phyloP scores from a whole-genome alignment of 92 coral and sea anemone genomes.

The Phymanthus crucifer region DNA sequence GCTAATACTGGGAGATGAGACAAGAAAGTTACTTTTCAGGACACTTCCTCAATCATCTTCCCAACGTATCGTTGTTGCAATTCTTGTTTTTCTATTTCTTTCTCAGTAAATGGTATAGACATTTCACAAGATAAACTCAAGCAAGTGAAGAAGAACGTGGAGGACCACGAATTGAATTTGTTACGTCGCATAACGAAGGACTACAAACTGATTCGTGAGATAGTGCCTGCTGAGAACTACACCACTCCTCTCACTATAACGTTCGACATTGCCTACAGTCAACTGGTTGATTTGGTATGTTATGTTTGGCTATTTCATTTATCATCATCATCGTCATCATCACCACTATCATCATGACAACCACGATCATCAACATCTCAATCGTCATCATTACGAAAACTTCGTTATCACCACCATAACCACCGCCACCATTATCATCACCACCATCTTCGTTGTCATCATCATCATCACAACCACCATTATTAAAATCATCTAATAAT shows the following conservation, averaged over 20 bases:
- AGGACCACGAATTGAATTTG: conserved; percentile 50
- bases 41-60: too few species aligned
- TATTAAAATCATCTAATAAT: too few species aligned
- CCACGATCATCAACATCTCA: too few species aligned
- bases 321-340: neutral
- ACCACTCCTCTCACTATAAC: conserved; percentile 48
- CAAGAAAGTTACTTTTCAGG: too few species aligned
- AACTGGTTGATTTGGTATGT: conserved; percentile 73
- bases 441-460: too few species aligned
- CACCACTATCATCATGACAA: too few species aligned
- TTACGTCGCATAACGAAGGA: conserved; percentile 41
- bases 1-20: too few species aligned
- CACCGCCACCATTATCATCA: too few species aligned
- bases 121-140: neutral
- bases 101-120: neutral
- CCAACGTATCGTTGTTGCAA: too few species aligned
- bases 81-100: neutral
- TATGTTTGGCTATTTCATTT: neutral
- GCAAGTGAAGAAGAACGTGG: neutral
- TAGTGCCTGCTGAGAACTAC: conserved; percentile 45
- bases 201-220: conserved; percentile 42
- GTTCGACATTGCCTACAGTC: conserved; percentile 80
- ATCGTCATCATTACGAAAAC: too few species aligned
- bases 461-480: too few species aligned
- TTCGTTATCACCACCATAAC: too few species aligned